Evolutionary conservation across 1,140 invertebrate species (phyloP).

Genomic region (Magallana gigas): DNA sequence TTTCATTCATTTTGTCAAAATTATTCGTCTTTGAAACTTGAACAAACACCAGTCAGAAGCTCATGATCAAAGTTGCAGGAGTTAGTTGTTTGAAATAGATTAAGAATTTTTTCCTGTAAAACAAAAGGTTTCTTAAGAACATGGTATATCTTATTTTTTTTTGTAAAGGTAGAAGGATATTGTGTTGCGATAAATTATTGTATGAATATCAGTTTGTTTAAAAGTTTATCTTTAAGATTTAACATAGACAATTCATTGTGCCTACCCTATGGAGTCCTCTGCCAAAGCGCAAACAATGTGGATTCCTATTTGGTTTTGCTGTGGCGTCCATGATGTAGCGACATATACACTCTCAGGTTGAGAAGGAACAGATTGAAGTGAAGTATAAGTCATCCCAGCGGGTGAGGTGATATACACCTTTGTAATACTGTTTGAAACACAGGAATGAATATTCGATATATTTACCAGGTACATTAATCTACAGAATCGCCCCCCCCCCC

Average conservation of each 20-base stretch:
- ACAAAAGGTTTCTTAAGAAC: neutral
- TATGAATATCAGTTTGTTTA: too few relatives aligned
- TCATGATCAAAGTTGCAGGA: too few relatives aligned
- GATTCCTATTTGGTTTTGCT: slow-evolving; percentile 32
- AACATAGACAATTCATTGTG: neutral
- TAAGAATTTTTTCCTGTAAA: too few relatives aligned
- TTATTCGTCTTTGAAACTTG: too few relatives aligned
- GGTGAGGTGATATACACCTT: slow-evolving; percentile 34
- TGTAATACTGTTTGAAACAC: slow-evolving; percentile 16
- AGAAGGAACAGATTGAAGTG: neutral
- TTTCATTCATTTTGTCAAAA: too few relatives aligned
- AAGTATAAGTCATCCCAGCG: slow-evolving; percentile 14
- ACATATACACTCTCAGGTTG: neutral
- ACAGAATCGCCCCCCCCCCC: too few relatives aligned
- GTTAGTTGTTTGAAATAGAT: too few relatives aligned
- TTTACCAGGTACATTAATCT: too few relatives aligned
- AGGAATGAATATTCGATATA: too few relatives aligned
- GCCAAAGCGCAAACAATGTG: slow-evolving; percentile 51
- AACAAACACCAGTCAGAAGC: too few relatives aligned
- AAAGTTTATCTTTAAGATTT: too few relatives aligned
- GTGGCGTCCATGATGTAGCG: slow-evolving; percentile 35
- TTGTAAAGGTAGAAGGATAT: neutral
- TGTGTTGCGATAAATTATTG: too few relatives aligned
- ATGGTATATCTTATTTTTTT: neutral
- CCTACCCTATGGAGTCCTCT: slow-evolving; percentile 37